Conservation (phyloP, 2,113 vertebrate species). For the Vidua chalybeata region DNA sequence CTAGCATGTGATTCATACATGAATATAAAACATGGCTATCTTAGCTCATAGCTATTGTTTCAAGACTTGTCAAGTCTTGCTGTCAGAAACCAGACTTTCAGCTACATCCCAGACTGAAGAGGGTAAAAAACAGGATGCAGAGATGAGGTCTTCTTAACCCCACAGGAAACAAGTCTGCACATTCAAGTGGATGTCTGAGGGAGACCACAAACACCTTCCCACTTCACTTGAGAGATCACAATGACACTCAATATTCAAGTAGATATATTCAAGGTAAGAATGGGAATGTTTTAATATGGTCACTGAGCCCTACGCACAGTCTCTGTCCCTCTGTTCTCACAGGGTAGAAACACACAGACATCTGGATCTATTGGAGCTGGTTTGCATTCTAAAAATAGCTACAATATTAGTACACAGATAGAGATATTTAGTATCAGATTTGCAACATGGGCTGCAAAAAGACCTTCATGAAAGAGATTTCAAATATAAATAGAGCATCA, state of each 20-base stretch:
- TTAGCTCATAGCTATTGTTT: neutral
- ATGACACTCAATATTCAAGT: neutral
- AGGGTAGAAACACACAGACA: neutral
- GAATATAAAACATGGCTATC: neutral
- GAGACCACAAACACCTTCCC: neutral
- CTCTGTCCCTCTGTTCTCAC: neutral
- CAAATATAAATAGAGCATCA: neutral
- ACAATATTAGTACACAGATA: neutral
- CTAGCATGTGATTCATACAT: neutral
- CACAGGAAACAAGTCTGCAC: neutral
- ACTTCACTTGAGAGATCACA: neutral
- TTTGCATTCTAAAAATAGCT: neutral
- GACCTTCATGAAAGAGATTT: neutral
- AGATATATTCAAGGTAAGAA: neutral
- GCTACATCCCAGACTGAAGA: neutral
- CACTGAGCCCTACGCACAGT: neutral
- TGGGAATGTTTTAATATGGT: neutral
- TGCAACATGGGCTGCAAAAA: neutral
- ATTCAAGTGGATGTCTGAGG: neutral
- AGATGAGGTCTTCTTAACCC: neutral
- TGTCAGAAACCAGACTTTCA: neutral
- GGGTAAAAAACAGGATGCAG: neutral
- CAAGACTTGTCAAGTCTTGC: neutral
- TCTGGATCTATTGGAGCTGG: neutral
- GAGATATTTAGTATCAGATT: neutral